Evolutionary conservation across 1,140 invertebrate species (phyloP).

Genomic region (Chrysomallon squamiferum): DNA sequence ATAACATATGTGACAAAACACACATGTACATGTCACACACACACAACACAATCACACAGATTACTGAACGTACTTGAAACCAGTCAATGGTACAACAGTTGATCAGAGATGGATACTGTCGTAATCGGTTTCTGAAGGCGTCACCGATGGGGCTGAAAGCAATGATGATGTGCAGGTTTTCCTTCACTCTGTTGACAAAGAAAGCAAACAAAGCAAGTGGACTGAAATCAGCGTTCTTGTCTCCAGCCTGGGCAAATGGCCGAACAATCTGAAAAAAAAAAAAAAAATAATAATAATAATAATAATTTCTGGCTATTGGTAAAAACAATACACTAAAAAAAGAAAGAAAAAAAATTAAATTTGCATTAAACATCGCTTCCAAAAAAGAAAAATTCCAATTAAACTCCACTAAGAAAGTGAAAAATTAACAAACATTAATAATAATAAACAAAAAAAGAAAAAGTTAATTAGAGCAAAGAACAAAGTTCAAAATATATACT

Average conservation of each 20-base stretch:
- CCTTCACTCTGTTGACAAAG: conserved; percentile 61
- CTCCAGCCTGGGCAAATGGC: conserved; percentile 51
- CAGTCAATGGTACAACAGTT: conserved; percentile 66
- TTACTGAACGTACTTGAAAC: conserved; percentile 68
- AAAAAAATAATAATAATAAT: too few species aligned
- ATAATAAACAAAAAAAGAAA: too few species aligned
- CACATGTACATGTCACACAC: too few species aligned
- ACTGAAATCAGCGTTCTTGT: conserved; percentile 62
- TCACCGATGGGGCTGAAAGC: conserved; percentile 65
- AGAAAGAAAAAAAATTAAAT: background rate
- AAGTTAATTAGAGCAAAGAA: too few species aligned
- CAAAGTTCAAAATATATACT: too few species aligned
- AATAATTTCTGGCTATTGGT: background rate
- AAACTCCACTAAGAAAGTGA: background rate
- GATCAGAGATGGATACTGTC: conserved; percentile 64
- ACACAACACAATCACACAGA: too few species aligned
- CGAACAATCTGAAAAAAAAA: conserved; percentile 54
- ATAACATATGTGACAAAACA: too few species aligned
- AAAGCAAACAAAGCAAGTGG: conserved; percentile 62
- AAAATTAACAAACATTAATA: too few species aligned
- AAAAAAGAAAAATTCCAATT: too few species aligned
- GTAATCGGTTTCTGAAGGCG: conserved; percentile 62
- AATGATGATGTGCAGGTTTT: conserved; percentile 64
- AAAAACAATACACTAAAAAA: too few species aligned
- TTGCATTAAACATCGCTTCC: background rate